Base-by-base conservation (phyloP, 2,797 vertebrate species). In the Australoheros facetus region DNA sequence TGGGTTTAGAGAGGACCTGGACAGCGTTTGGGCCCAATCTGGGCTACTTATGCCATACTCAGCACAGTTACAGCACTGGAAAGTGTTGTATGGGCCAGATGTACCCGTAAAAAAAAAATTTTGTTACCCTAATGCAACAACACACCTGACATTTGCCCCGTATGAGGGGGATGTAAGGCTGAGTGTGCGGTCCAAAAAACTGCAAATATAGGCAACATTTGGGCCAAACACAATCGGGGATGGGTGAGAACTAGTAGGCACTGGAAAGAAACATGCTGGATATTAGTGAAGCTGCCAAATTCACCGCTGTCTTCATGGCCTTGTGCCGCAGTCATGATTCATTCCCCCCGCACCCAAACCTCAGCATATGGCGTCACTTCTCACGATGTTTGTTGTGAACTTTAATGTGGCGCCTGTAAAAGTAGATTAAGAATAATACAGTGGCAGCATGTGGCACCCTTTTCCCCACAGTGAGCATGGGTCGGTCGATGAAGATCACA, bases 371-470 rank as follows among this genome's bases (percentile, higher is more conserved):
- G 64, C 64, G 19, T 42, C 37, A 62, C 80, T 80, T 80, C 81
- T 85, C 76, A 78, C 73, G 79, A 19, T 39, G 75, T 81, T 59
- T 37, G 56, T n/a, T 59, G 60, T 13, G 34, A 81, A 62, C 10
- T 57, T 84, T 86, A 56, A 86, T 87, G 90, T 84, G 85, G 86
- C 73, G n/a, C 64, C 59, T 87, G 82, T 83, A 84, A 88, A 84
- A 76, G 79, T 37, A 42, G 53, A 84, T 81, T 62, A 81, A 74
- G 76, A 89, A 91, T 89, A 90, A 90, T 80, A 82, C 87, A 85
- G 88, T 77, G 83, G 88, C 85, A 83, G 72, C 88, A 92, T 93
- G 83, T 91, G 91, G 89, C 86, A 89, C 71, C 79, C 84, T 86
- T 83, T 87, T 51, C 72, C 71, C 85, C 79, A 26, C 80, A 80